Evolutionary conservation across 2,797 vertebrate species (phyloP).

Genomic region (Spinus pinus): DNA sequence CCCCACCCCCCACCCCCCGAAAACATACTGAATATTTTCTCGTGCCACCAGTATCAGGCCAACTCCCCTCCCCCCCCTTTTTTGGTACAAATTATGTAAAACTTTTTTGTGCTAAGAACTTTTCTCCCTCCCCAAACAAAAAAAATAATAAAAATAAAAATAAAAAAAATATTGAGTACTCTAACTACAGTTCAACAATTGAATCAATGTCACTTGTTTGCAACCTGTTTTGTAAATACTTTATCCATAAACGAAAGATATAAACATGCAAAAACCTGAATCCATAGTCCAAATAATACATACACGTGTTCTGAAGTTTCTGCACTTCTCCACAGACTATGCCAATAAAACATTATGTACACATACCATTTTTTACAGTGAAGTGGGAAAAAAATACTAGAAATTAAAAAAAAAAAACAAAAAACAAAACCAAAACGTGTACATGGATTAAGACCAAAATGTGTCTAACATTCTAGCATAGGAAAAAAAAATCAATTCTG

Average conservation of each 20-base stretch:
- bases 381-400: conserved; percentile 89
- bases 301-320: conserved; percentile 94
- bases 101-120: conserved; percentile 96
- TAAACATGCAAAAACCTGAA: conserved; percentile 99
- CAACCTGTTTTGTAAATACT: conserved; percentile 94
- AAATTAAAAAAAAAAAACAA: conserved; percentile 81
- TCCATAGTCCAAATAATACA: conserved; percentile 95
- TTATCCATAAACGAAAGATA: conserved; percentile 95
- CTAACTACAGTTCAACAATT: conserved; percentile 89
- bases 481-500: conserved; percentile 78
- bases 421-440: conserved; percentile 79
- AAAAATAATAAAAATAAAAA: conserved; percentile 72
- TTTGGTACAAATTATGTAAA: conserved; percentile 98
- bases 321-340: conserved; percentile 94
- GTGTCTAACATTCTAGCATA: conserved; percentile 91
- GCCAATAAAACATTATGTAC: conserved; percentile 97
- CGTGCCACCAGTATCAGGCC: conserved; percentile 78
- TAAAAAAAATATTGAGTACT: conserved; percentile 79
- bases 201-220: conserved; percentile 88
- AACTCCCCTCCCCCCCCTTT: conserved; percentile 76
- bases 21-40: conserved; percentile 77
- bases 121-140: conserved; percentile 76
- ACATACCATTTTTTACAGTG: conserved; percentile 98
- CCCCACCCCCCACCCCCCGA: conserved; percentile 52
- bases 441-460: conserved; percentile 93